A percentile compares a stretch with the other conserved stretches of the same genome.
Conservation (phyloP, 2,888 invertebrate genomes). For the Sinotaia quadrata region DNA sequence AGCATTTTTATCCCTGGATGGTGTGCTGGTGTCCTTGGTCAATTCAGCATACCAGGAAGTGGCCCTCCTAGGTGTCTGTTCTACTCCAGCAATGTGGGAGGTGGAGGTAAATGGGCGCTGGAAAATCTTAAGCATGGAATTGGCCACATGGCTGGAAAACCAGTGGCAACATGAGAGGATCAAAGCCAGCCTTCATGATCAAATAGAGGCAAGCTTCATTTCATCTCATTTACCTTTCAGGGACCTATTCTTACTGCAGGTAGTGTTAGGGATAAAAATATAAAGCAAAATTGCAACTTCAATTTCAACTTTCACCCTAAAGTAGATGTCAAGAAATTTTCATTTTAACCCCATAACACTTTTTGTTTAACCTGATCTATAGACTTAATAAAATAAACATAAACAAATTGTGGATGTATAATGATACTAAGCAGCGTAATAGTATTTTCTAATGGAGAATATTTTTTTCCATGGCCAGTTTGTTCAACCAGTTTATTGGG, state of each 20-base stretch:
- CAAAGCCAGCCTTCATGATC: conserved; percentile 84
- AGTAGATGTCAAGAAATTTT: too few relatives aligned
- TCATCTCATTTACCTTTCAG: too few relatives aligned
- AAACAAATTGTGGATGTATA: too few relatives aligned
- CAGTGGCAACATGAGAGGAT: conserved; percentile 81
- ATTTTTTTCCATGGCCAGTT: too few relatives aligned
- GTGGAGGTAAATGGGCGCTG: conserved; percentile 85
- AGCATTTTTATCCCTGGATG: conserved; percentile 80
- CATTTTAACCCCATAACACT: too few relatives aligned
- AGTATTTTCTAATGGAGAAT: not conserved
- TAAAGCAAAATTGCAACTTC: too few relatives aligned
- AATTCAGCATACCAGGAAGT: conserved; percentile 76
- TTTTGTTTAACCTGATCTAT: too few relatives aligned
- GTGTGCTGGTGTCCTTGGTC: conserved; percentile 78
- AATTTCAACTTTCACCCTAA: too few relatives aligned
- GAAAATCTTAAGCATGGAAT: conserved; percentile 84
- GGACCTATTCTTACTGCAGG: too few relatives aligned
- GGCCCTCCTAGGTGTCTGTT: conserved; percentile 79
- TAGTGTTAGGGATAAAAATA: too few relatives aligned
- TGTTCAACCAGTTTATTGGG: not conserved
- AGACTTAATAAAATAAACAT: too few relatives aligned
- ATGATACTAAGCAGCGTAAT: too few relatives aligned
- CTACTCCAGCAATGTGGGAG: conserved; percentile 85
- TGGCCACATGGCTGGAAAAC: conserved; percentile 87
- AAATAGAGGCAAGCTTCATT: conserved; percentile 78